Evolutionary conservation across 1,140 invertebrate species (phyloP).

Genomic region (Lerema accius): DNA sequence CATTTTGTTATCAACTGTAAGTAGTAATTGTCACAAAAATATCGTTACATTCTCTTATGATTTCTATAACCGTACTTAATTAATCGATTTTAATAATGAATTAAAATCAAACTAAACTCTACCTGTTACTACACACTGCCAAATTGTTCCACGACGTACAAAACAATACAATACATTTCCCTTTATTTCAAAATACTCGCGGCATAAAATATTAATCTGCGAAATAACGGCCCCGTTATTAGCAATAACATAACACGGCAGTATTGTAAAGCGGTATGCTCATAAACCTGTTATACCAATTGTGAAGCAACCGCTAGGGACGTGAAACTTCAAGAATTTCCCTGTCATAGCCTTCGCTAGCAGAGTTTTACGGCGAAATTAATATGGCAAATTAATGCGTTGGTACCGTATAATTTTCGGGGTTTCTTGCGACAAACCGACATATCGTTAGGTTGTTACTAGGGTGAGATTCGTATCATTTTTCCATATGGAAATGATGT

Average conservation of each 20-base stretch:
- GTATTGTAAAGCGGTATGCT: constrained; percentile 62
- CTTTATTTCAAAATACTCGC: constrained; percentile 15
- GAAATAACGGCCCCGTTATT: constrained; percentile 56
- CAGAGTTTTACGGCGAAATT: constrained; percentile 83
- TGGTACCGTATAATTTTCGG: constrained; percentile 76
- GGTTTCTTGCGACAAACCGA: constrained; percentile 71
- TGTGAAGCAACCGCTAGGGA: constrained; percentile 74
- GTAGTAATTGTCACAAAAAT: no score
- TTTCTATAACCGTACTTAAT: no score
- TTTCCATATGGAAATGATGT: constrained; percentile 81
- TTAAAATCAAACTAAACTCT: no score
- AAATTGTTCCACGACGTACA: neutral
- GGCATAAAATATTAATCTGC: constrained; percentile 33
- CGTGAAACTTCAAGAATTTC: constrained; percentile 72
- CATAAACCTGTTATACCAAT: constrained; percentile 67
- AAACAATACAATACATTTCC: neutral
- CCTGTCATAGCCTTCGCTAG: constrained; percentile 73
- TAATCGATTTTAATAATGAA: no score
- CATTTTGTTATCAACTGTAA: no score
- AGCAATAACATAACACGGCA: constrained; percentile 60
- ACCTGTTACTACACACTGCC: no score
- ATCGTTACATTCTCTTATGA: no score
- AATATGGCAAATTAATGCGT: constrained; percentile 84
- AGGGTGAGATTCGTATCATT: constrained; percentile 71
- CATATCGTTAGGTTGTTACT: constrained; percentile 50